Percentiles rank a stretch among this genome's conserved stretches.
Evolutionary conservation across 2,113 vertebrate species (phyloP).

Genomic region (Donacobius atricapilla): DNA sequence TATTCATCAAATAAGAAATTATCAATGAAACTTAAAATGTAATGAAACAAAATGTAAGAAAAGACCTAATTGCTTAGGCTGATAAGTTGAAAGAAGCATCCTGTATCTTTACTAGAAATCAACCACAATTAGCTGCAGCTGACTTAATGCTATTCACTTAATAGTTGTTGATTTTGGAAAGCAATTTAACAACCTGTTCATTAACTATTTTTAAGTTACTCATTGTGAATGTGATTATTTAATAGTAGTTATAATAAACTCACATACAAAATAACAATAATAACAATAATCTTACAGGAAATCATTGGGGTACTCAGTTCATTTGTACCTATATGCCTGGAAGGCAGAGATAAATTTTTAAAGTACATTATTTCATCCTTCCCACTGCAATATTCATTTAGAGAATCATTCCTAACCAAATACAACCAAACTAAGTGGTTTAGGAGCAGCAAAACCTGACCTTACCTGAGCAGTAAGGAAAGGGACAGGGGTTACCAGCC

Average conservation of each 20-base stretch:
- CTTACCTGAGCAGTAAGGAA: not conserved
- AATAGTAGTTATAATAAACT: not conserved
- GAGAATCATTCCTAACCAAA: not conserved
- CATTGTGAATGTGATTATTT: not conserved
- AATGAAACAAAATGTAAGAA: not conserved
- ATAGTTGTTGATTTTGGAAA: not conserved
- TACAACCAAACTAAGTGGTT: not conserved
- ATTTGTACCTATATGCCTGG: not conserved
- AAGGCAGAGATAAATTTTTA: not conserved
- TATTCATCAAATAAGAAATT: not conserved
- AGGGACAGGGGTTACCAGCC: rapidly evolving
- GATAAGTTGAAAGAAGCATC: not conserved
- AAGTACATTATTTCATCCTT: not conserved
- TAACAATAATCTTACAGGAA: not conserved
- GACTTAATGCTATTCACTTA: not conserved
- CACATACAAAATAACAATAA: not conserved
- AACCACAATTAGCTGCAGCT: not conserved
- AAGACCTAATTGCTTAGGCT: not conserved
- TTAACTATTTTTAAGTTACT: not conserved
- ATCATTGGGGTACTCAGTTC: rapidly evolving
- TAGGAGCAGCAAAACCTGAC: not conserved
- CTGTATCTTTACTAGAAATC: not conserved
- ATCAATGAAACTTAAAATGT: not conserved
- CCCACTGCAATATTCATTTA: not conserved
- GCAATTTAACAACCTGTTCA: not conserved